Percentiles rank a stretch among this genome's conserved stretches.
These are phyloP conservation scores for Sinocyclocheilus rhinocerous DNA, from an alignment of 2,113 vertebrate species.

Conservation along the genomic window DNA sequence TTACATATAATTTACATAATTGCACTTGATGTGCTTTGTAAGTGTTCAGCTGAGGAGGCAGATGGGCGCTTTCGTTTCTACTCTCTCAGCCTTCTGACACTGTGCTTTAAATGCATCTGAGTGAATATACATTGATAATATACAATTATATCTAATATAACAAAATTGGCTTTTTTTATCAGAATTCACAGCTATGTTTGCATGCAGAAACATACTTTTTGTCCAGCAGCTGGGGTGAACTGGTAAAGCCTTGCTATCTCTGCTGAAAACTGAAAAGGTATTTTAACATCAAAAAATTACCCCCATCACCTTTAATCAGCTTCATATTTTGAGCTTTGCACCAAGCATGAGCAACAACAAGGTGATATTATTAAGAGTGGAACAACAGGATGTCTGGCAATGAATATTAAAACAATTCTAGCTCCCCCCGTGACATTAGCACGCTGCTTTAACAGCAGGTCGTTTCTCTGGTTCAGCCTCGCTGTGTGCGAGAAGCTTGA, in stretches of 20 bases:
- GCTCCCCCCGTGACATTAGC: conserved; percentile 10
- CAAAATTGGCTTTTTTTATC: background rate
- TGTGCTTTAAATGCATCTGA: background rate
- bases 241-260: background rate
- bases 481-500: background rate
- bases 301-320: conserved; percentile 16
- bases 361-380: conserved; percentile 22
- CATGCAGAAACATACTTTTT: background rate
- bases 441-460: conserved; percentile 14
- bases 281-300: background rate
- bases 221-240: no score
- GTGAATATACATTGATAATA: background rate
- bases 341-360: background rate
- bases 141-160: background rate
- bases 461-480: background rate
- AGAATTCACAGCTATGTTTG: background rate
- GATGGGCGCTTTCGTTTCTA: background rate
- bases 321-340: conserved; percentile 11
- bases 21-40: conserved; percentile 25
- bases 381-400: conserved; percentile 1
- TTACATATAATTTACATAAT: conserved; percentile 38
- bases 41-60: conserved; percentile 9
- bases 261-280: background rate
- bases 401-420: conserved; percentile 21
- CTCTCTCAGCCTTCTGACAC: background rate